Percentiles rank a stretch among this genome's conserved stretches.
Conservation (phyloP, 1,140 invertebrate genomes). For the Rhopalosiphum padi region DNA sequence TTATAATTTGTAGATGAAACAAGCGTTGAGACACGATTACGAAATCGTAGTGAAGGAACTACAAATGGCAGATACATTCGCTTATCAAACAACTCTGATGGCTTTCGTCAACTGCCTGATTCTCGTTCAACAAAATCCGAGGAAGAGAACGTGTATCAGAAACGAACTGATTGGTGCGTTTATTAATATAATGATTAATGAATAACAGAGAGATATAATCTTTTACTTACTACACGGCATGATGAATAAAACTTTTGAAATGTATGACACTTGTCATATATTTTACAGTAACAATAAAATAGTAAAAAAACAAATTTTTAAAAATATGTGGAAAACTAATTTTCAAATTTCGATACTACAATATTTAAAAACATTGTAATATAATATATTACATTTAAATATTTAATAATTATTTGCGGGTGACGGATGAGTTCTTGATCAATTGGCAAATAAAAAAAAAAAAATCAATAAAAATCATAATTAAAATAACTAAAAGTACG, state of each 20-base stretch:
- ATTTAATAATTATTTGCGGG: background rate
- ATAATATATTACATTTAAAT: background rate
- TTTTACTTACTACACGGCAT: background rate
- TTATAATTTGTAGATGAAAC: constrained; percentile 49
- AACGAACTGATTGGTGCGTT: constrained; percentile 67
- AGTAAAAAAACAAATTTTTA: background rate
- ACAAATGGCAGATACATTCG: constrained; percentile 62
- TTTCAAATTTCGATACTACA: background rate
- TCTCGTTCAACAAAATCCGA: constrained; percentile 64
- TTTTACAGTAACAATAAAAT: background rate
- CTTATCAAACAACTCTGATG: constrained; percentile 65
- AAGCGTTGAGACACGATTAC: constrained; percentile 64
- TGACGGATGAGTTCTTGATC: background rate
- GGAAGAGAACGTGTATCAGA: constrained; percentile 61
- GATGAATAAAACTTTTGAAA: background rate
- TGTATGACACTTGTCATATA: background rate
- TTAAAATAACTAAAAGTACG: background rate
- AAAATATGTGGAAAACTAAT: background rate
- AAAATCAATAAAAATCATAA: background rate
- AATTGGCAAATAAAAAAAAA: background rate
- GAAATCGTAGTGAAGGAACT: constrained; percentile 66
- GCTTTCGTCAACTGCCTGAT: constrained; percentile 68
- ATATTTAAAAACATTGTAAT: background rate
- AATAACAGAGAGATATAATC: background rate
- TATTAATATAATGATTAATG: background rate